Evolutionary conservation across 2,113 vertebrate genomes (phyloP), one percentile per base, ranked within the genome.

Genomic region (Corythaixoides concolor): DNA sequence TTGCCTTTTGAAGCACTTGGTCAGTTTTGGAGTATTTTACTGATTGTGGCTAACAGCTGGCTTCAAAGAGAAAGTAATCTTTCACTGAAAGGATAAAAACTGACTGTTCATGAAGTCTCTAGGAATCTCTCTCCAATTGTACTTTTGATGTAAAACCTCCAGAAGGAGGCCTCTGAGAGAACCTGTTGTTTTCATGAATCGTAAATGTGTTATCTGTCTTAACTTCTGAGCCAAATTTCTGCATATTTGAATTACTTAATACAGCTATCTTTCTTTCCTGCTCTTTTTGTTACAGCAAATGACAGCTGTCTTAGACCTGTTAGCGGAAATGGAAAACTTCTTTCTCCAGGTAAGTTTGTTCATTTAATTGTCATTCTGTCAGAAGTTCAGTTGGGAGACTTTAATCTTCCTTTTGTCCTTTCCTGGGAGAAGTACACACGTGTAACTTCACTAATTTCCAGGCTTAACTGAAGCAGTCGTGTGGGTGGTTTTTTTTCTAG

Each of bases 281-380:
- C 43, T 86, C 62, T 90, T 96, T 87, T 28, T 69, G 33, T 93
- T 93, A 11, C 95, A 99, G 99, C 94, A 96, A 98, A 97, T 21
- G 94, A 97, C 66, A 99, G 95, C 97, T 99, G 99, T 96, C 96
- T 99, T 92, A 98, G 99, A 89, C 98, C 99, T 91, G 72, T 99
- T 66, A 98, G 99, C 52, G 97, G 97, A 92, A 97, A 97, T 24
- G 99, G 99, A 95, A 99, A 99, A 94, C 98, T 99, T 75, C 98
- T 99, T 86, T 98, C 98, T 97, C 99, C 99, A 98, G 99, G 99
- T 99, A 98, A 94, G 35, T 47, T 12, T 41, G 24, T 45, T 15
- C 30, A 30, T 55, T 69, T 68, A 39, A 21, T 62, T 15, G 21
- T 63, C 1, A 0, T 43, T 41, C 73, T 55, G 2, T 47, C 35